Conservation (phyloP, 1,140 invertebrate species). For the Lasioglossum albipes region DNA sequence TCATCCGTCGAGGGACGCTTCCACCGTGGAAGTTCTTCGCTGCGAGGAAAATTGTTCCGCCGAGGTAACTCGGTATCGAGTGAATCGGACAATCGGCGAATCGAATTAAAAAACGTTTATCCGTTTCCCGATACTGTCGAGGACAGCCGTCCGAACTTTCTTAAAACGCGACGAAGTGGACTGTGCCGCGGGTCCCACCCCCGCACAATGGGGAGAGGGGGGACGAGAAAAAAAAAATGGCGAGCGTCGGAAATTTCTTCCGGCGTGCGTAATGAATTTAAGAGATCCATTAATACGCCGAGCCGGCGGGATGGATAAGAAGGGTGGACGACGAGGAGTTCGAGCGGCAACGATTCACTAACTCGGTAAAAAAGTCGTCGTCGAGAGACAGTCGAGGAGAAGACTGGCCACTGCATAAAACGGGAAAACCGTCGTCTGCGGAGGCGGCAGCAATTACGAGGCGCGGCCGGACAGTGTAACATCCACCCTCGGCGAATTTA, state of each 20-base stretch:
- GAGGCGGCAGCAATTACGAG: background rate
- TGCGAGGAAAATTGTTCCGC: too few relatives aligned
- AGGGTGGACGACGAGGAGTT: too few relatives aligned
- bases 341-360: background rate
- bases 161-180: background rate
- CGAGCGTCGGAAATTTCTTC: background rate
- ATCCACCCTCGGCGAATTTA: conserved; percentile 1
- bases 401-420: background rate
- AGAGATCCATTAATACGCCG: background rate
- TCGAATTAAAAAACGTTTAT: background rate
- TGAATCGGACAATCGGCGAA: background rate
- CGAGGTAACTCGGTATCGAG: background rate
- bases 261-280: background rate
- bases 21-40: too few relatives aligned
- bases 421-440: background rate
- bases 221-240: background rate
- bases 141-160: background rate
- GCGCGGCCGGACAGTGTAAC: background rate
- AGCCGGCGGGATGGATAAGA: background rate
- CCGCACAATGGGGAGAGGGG: too few relatives aligned
- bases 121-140: background rate
- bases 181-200: background rate
- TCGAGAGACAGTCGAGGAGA: background rate
- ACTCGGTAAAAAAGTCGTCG: background rate
- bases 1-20: too few relatives aligned